Base-by-base conservation (phyloP, 2,888 invertebrate species). In the Tipula lateralis region DNA sequence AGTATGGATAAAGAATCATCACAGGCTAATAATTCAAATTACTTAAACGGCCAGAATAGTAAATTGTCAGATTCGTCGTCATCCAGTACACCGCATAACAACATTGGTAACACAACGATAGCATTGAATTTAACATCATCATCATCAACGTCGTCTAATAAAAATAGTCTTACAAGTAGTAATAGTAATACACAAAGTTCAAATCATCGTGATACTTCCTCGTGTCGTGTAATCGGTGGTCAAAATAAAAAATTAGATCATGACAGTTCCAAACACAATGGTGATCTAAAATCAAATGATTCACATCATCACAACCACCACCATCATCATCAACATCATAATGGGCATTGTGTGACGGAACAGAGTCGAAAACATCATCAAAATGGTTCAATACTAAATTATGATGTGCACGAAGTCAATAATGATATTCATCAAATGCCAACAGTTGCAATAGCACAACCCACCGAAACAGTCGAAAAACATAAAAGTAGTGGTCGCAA, bases 371-470 rank as follows among this genome's bases (percentile, higher is more conserved):
- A 84, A 9, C 86, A 88, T 29, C 85, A 85, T 32, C 85, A 84
- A 29, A 90, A 90, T 87, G 90, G 89, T 83, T 89, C 88, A 87
- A 87, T 88, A 4, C 86, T 87, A 84, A 89, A 89, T 85, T 87
- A 87, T 85, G 90, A 90, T 84, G 85, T 87, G 39, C 90, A 90
- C 50, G 90, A 89, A 83, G 86, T 87, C n/a, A n/a, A n/a, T 81
- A 87, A 87, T 84, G 90, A 90, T 86, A 87, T 89, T 84, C 83
- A 83, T 4, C 83, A 83, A 83, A 34, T 29, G 16, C 39, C 34
- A 39, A 84, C 24, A 29, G 16, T 39, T 36, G 19, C n/a, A 44
- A 29, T 13, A 82, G 7, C 29, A 32, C 81, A 82, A 13, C 24
- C 32, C 66, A 29, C 66, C 85, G 85, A 66, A 83, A 16, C 19